These are phyloP conservation scores for Sesamia inferens DNA, from an alignment of 2,888 invertebrate genomes.

Conservation along the genomic window DNA sequence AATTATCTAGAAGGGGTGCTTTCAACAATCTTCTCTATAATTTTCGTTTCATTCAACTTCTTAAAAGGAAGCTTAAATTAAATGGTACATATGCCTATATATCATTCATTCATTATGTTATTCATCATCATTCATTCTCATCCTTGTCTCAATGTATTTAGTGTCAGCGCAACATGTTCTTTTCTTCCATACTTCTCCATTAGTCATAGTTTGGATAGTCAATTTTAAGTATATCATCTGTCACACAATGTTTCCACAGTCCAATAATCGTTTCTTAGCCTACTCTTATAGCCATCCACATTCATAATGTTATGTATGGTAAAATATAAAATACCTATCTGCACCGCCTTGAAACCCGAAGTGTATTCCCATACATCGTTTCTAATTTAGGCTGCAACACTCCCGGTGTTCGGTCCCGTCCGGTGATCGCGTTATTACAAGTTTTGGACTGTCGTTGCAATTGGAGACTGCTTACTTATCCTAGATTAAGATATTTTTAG, in stretches of 20 bases:
- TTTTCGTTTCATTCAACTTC: neutral
- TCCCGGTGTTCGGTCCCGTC: neutral
- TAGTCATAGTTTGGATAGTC: too few species aligned
- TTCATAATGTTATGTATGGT: neutral
- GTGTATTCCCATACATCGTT: neutral
- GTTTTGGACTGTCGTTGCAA: neutral
- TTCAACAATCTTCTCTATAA: neutral
- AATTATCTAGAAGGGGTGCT: neutral
- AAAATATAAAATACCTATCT: neutral
- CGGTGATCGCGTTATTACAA: neutral
- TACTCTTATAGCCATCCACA: neutral
- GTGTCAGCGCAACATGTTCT: neutral
- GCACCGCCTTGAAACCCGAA: neutral
- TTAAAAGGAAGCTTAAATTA: neutral
- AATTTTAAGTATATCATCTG: too few species aligned
- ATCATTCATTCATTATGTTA: too few species aligned
- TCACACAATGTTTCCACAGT: neutral
- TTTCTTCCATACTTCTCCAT: neutral
- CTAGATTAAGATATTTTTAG: neutral
- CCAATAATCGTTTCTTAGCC: neutral
- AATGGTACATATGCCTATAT: neutral
- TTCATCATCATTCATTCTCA: neutral
- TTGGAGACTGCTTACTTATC: neutral
- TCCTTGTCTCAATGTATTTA: too few species aligned
- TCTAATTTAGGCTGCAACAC: constrained; percentile 15